Evolutionary conservation across 2,888 invertebrate species (phyloP).

Genomic region (Trichacis sp.): DNA sequence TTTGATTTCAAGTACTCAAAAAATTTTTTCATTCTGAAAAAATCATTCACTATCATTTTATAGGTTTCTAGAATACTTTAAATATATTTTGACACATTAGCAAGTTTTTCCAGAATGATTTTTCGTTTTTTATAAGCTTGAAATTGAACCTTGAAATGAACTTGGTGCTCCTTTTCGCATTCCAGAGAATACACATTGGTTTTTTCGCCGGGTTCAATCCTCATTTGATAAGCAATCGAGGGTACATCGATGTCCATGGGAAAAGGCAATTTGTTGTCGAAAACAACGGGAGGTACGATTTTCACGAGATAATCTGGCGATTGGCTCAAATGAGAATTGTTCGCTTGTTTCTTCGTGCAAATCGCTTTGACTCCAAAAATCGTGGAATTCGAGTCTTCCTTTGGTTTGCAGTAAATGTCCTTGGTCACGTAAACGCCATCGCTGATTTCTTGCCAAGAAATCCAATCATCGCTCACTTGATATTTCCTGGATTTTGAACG

Average conservation of each 20-base stretch:
- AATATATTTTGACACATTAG: no score
- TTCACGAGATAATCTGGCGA: slow-evolving; percentile 81
- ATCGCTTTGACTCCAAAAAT: slow-evolving; percentile 78
- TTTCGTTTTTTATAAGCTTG: no score
- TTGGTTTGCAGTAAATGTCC: slow-evolving; percentile 74
- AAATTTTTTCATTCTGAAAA: no score
- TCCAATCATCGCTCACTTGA: slow-evolving; percentile 77
- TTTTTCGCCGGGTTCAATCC: slow-evolving; percentile 80
- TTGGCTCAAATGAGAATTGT: slow-evolving; percentile 52
- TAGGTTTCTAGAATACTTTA: no score
- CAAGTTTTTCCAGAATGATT: no score
- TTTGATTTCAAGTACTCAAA: no score
- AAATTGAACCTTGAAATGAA: slow-evolving; percentile 62
- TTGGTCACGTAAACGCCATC: slow-evolving; percentile 76
- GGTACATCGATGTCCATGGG: slow-evolving; percentile 75
- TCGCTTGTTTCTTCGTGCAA: slow-evolving; percentile 50
- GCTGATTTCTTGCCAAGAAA: slow-evolving; percentile 86
- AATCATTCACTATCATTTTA: no score
- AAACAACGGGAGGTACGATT: slow-evolving; percentile 79
- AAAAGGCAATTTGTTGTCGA: slow-evolving; percentile 84
- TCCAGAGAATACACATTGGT: slow-evolving; percentile 78
- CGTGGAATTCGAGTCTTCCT: slow-evolving; percentile 68
- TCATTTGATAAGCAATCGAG: slow-evolving; percentile 70
- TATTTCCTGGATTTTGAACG: slow-evolving; percentile 72
- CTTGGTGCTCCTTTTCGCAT: slow-evolving; percentile 73